Evolutionary conservation across 2,113 vertebrate genomes (phyloP).

Genomic region (Alligator mississippiensis): DNA sequence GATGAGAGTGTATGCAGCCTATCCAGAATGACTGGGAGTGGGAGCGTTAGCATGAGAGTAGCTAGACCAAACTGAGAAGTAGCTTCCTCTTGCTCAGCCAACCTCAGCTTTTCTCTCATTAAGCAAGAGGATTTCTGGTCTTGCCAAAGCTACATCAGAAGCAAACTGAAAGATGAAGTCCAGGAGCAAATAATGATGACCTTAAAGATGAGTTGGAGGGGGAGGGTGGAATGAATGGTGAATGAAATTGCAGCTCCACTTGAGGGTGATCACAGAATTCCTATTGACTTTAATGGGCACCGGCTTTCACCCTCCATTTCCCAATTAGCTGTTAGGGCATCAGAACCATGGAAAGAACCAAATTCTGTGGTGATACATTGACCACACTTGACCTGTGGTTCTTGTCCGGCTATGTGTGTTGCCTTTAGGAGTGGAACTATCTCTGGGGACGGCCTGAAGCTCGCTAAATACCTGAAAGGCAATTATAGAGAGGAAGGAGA

Average conservation of each 20-base stretch:
- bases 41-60: background rate
- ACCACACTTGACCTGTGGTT: background rate
- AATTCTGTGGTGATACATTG: background rate
- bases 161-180: background rate
- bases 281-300: background rate
- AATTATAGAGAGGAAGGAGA: too few relatives aligned
- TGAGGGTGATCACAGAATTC: background rate
- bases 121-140: background rate
- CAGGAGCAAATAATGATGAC: background rate
- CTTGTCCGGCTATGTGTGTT: background rate
- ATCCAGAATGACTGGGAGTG: background rate
- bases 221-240: background rate
- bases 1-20: background rate
- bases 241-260: background rate
- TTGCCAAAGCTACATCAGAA: background rate
- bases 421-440: background rate
- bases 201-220: background rate
- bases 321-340: background rate
- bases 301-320: background rate
- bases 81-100: background rate
- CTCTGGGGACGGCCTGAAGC: too few relatives aligned
- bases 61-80: constrained; percentile 5
- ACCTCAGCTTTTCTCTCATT: background rate
- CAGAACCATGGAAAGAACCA: background rate
- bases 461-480: too few relatives aligned